Percentiles rank a stretch among this genome's conserved stretches.
These are phyloP conservation scores for Pitta sordida DNA, from an alignment of 2,113 vertebrate genomes.

Conservation along the genomic window DNA sequence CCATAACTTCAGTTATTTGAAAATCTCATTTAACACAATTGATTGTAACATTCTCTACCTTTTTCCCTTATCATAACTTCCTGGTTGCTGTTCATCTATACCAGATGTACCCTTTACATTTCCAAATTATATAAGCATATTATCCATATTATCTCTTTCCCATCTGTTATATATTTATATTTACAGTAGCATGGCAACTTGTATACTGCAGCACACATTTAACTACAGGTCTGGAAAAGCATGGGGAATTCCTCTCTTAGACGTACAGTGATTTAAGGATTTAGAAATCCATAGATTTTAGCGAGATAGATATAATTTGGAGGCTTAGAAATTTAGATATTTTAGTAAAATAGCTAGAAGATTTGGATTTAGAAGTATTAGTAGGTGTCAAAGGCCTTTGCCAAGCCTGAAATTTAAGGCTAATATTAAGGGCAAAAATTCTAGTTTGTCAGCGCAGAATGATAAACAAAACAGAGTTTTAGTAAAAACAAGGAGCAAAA, in stretches of 20 bases:
- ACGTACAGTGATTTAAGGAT: too few species aligned
- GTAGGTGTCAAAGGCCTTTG: too few species aligned
- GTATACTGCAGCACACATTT: neutral
- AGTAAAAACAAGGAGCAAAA: too few species aligned
- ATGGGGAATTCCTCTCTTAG: neutral
- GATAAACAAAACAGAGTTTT: too few species aligned
- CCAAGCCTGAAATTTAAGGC: too few species aligned
- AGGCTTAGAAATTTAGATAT: too few species aligned
- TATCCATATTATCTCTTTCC: neutral
- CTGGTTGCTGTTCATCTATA: slow-evolving; percentile 40
- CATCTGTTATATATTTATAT: slow-evolving; percentile 22
- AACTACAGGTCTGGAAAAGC: slow-evolving; percentile 1
- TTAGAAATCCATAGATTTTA: too few species aligned
- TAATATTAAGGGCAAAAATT: too few species aligned
- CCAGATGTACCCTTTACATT: slow-evolving; percentile 47
- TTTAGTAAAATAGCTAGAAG: too few species aligned
- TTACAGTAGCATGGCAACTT: slow-evolving; percentile 21
- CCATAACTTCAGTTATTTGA: slow-evolving; percentile 20
- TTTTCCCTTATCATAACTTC: neutral
- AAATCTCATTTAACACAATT: slow-evolving; percentile 43
- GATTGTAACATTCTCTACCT: neutral
- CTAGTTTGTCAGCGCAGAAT: too few species aligned
- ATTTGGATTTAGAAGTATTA: too few species aligned
- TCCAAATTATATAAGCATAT: neutral
- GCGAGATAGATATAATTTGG: too few species aligned